These are phyloP conservation scores for Meteorus colon DNA, from an alignment of 2,888 invertebrate genomes.

Conservation along the genomic window DNA sequence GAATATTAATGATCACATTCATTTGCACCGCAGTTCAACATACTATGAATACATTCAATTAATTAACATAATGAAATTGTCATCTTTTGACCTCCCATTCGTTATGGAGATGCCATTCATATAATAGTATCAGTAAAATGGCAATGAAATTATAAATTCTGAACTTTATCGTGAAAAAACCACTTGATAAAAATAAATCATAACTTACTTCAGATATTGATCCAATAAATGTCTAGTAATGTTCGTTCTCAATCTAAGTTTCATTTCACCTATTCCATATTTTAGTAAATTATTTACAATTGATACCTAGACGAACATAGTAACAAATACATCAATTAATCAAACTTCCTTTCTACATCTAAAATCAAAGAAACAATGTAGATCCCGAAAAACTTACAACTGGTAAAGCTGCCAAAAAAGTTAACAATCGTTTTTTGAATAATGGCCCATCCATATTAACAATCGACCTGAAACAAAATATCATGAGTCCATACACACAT, in stretches of 20 bases:
- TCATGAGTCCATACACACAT: conserved; percentile 50
- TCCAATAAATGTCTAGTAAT: conserved; percentile 90
- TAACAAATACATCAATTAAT: conserved; percentile 48
- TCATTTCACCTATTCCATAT: conserved; percentile 95
- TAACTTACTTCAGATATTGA: conserved; percentile 91
- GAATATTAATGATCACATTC: background rate
- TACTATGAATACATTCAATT: conserved; percentile 5
- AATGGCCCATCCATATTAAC: conserved; percentile 88
- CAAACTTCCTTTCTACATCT: conserved; percentile 13
- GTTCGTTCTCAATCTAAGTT: conserved; percentile 91
- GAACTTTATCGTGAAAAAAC: background rate
- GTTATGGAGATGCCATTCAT: background rate
- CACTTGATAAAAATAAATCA: background rate
- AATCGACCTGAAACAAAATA: conserved; percentile 83
- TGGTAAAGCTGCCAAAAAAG: conserved; percentile 91
- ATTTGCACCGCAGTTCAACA: background rate
- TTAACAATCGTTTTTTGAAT: conserved; percentile 84
- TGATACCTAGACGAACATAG: conserved; percentile 82
- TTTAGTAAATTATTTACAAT: conserved; percentile 94
- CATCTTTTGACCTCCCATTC: background rate
- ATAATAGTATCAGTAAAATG: background rate
- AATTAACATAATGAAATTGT: conserved; percentile 24
- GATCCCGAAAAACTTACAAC: conserved; percentile 77
- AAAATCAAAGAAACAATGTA: background rate
- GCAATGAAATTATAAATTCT: background rate